Base-by-base conservation (phyloP, 92 coral and sea anemone species). In the Bergia sp. region DNA sequence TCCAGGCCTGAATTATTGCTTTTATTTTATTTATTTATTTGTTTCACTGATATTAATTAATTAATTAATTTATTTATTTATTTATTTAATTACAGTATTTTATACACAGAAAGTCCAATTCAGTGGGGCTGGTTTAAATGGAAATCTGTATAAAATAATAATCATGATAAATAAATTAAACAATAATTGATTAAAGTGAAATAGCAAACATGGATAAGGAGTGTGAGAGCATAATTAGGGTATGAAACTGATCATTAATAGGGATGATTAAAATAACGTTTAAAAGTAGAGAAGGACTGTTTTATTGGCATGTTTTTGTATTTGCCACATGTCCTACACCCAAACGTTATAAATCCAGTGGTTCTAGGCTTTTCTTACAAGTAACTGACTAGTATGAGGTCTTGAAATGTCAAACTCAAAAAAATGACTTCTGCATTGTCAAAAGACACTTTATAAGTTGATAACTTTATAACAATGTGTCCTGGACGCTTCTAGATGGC, bases 1-100 rank as follows among this genome's bases (percentile, higher is more conserved):
- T 74, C 79, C 43, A 74, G 45, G 73, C 21, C 79, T 38, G 47
- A 38, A 38, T 74, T 74, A 37, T 39, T 38, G 79, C 79, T 74
- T 38, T 74, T 39, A 74, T 39, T 38, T 12, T 11, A 43, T 43
- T 43, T 43, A 43, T 65, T 65, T 65, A 16, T 65, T 65, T 65
- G 73, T 65, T 65, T 21, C 5, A 18, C 21, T 65, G 6, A 18
- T 29, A 29, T 29, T 29, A 29, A 29, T 29, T 29, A 29, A 29
- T 29, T 29, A 29, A 29, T 29, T 29, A 29, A 65, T 65, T 16
- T 2, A 16, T 65, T 65, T 65, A 65, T 65, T 16, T 65, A 16
- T 65, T 65, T 65, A 16, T 11, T 65, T 65, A 29, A 11, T 65
- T 65, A 65, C 10, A 43, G 5, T 43, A 43, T 43, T 43, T 43